These are phyloP conservation scores for Perdita meconis DNA, from an alignment of 2,888 invertebrate species.

Conservation along the genomic window DNA sequence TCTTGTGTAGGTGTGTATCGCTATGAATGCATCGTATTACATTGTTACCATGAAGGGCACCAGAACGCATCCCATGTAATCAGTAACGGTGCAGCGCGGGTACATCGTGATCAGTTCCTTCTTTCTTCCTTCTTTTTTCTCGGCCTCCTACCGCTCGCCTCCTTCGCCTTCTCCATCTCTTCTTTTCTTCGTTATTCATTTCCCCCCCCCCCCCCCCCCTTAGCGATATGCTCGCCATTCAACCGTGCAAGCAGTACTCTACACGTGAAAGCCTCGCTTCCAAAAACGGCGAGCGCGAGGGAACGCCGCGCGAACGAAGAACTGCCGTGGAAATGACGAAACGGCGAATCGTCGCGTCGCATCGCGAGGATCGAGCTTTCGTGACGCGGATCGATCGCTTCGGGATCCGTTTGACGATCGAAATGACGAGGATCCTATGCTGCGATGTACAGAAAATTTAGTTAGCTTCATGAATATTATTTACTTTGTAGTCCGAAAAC, in stretches of 20 bases:
- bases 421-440: no score
- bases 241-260: conserved; percentile 11
- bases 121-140: conserved; percentile 42
- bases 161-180: not conserved
- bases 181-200: not conserved
- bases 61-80: conserved; percentile 49
- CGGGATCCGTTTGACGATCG: no score
- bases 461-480: no score
- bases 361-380: not conserved
- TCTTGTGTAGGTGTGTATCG: conserved; percentile 34
- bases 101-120: conserved; percentile 60
- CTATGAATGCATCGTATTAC: conserved; percentile 60
- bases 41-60: conserved; percentile 56
- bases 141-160: not conserved
- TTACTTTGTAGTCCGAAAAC: no score
- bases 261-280: conserved; percentile 26
- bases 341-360: no score
- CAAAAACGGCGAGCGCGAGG: conserved; percentile 45
- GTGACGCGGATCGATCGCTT: not conserved
- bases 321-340: conserved; percentile 6
- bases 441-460: no score
- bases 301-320: conserved; percentile 13
- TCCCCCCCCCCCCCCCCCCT: not conserved
- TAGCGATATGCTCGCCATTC: conserved; percentile 16
- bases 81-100: conserved; percentile 63